A percentile compares a stretch with the other conserved stretches of the same genome.
Conservation (phyloP, 1,140 invertebrate genomes). For the Triops cancriformis region DNA sequence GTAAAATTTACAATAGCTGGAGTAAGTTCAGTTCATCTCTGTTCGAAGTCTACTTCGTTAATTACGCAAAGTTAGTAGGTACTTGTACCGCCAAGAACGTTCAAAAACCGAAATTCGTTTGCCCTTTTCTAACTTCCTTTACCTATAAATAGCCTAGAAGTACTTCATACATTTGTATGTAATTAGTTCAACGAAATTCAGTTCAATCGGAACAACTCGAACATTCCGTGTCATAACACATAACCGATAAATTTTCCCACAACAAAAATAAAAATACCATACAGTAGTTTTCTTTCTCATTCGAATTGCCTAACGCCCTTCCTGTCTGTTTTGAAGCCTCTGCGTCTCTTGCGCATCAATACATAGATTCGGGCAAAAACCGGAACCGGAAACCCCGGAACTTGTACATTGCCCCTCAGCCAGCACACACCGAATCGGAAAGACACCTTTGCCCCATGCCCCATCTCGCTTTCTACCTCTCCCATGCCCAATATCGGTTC, state of each 20-base stretch:
- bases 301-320: background rate
- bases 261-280: constrained; percentile 5
- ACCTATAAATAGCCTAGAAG: background rate
- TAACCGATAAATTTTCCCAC: background rate
- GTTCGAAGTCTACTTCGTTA: no score
- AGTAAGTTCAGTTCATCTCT: no score
- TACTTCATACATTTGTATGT: background rate
- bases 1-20: no score
- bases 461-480: no score
- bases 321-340: background rate
- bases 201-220: background rate
- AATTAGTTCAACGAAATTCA: background rate
- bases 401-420: background rate
- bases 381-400: background rate
- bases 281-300: background rate
- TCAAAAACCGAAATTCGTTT: no score
- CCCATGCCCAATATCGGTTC: background rate
- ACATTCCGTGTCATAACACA: background rate
- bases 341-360: constrained; percentile 3
- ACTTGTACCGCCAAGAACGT: no score
- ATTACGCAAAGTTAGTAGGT: no score
- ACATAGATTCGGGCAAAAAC: background rate
- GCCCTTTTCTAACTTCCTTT: no score
- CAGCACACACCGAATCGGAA: background rate
- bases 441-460: background rate